A percentile compares a stretch with the other conserved stretches of the same genome.
These are phyloP conservation scores for Hippoglossus hippoglossus DNA, from an alignment of 2,797 vertebrate species.

Conservation along the genomic window DNA sequence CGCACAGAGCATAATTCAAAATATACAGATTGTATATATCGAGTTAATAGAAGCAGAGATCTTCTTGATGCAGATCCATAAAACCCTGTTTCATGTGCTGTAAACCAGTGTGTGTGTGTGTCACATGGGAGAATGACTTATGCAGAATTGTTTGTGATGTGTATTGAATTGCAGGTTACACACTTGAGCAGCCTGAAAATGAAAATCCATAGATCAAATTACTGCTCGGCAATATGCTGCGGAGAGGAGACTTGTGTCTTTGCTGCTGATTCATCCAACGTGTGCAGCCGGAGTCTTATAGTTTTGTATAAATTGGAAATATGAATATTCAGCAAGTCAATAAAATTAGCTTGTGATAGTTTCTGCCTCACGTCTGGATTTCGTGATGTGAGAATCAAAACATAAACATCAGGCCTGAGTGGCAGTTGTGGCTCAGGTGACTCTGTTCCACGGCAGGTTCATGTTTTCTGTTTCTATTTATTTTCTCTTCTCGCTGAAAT, in stretches of 20 bases:
- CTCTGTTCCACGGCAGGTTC: constrained; percentile 26
- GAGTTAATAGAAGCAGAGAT: background rate
- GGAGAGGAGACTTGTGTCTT: background rate
- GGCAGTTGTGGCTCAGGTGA: constrained; percentile 1
- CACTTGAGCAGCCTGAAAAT: background rate
- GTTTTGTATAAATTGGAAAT: background rate
- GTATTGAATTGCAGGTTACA: constrained; percentile 2
- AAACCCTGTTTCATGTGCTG: background rate
- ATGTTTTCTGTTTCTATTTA: background rate
- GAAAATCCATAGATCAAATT: background rate
- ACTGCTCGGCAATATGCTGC: background rate
- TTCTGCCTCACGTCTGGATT: too few relatives aligned
- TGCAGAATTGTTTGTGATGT: constrained; percentile 3
- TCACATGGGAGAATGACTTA: background rate
- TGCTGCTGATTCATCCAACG: background rate
- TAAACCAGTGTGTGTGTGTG: background rate
- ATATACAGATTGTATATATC: too few relatives aligned
- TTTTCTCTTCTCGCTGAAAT: background rate
- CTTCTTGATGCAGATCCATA: background rate
- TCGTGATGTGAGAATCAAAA: background rate
- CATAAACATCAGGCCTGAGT: too few relatives aligned
- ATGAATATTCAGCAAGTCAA: background rate
- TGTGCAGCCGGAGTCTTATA: too few relatives aligned
- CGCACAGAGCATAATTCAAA: too few relatives aligned
- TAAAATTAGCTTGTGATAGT: background rate